These are phyloP conservation scores for Pelodiscus sinensis DNA, from an alignment of 2,113 vertebrate genomes.

Conservation along the genomic window DNA sequence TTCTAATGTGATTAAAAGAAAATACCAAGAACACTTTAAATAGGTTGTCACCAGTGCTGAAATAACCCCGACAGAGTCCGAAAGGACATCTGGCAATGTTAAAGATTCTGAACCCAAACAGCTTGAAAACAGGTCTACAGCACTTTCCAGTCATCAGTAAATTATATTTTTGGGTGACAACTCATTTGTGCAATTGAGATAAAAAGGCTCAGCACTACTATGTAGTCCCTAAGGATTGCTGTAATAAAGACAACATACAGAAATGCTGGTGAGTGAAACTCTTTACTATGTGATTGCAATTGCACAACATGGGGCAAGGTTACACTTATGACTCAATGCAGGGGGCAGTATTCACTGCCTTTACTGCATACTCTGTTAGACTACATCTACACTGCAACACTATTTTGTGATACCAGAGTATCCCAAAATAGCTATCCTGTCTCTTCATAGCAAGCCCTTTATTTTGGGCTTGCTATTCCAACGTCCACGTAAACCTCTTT, in stretches of 20 bases:
- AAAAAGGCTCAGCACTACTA: neutral
- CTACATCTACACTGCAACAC: no score
- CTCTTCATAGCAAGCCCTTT: no score
- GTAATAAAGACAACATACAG: neutral
- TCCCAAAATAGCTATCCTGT: no score
- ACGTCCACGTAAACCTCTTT: no score
- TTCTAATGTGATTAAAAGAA: neutral
- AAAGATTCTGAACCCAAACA: neutral
- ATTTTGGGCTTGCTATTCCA: no score
- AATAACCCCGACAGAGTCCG: neutral
- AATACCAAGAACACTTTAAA: neutral
- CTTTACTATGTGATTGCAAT: neutral
- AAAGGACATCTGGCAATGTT: neutral
- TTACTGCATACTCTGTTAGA: neutral
- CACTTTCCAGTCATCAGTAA: neutral
- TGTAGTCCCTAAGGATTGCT: neutral
- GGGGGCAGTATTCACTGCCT: fast-evolving
- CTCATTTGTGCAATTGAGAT: neutral
- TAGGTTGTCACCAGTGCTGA: neutral
- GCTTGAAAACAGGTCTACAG: neutral
- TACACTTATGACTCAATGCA: neutral
- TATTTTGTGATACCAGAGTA: no score
- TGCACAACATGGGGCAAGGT: neutral
- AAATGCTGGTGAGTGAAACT: neutral
- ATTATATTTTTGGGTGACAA: neutral